Evolutionary conservation across 1,140 invertebrate species (phyloP), one percentile per base, ranked within the genome.

Genomic region (Holotrichia oblita): DNA sequence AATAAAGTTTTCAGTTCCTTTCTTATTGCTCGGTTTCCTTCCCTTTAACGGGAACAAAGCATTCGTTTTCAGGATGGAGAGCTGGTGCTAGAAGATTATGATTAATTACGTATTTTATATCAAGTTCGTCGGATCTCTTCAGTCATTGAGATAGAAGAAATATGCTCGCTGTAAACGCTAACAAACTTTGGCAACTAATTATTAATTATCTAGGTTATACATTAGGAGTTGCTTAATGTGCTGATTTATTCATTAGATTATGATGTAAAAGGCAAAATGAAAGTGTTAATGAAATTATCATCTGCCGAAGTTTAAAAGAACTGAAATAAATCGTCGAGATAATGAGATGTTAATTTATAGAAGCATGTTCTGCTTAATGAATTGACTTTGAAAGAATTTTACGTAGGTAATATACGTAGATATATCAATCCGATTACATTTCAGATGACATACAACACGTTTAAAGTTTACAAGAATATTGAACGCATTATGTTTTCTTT

Each of bases 41-140:
- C 17, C 48, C 17, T 17, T 55, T 55, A 55, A 55, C 48, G 48
- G 48, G 14, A 55, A 55, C 48, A 55, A 55, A 55, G 48, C 48
- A n/a, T 55, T 55, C 48, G 48, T 17, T 55, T 55, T 55, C 48
- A 14, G 12, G 17, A 55, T 55, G 48, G 48, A 55, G n/a, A 55
- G 14, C 48, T 55, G n/a, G 48, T 17, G 48, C 48, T 17, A 17
- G 14, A 17, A 14, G 48, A 55, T 55, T 55, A 55, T 55, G 48
- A 55, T 55, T 55, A 55, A 55, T 55, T n/a, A 17, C 14, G n/a
- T 17, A n/a, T 55, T 55, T 55, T 55, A 3, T 55, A 55, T 17
- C 12, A 17, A 55, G n/a, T 55, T 55, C 48, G 17, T 17, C 6
- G 17, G 48, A 55, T 55, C 48, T 6, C 48, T 55, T 55, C 12